Base-by-base conservation (phyloP, 2,113 vertebrate species). In the Oncorhynchus gorbuscha region DNA sequence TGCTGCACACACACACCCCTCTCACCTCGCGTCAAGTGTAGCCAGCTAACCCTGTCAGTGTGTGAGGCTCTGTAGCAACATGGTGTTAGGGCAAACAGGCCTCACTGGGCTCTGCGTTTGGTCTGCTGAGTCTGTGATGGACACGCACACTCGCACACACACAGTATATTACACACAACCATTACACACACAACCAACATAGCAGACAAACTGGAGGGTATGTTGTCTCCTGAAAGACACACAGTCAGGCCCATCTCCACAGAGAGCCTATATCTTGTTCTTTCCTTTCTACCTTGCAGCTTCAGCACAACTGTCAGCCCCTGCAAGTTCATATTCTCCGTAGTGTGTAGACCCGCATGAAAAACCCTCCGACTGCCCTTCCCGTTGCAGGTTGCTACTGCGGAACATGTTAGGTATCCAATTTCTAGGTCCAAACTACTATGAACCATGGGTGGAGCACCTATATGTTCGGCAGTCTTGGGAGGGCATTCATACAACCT, bases 361-460 rank as follows among this genome's bases (percentile, higher is more conserved):
- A 48, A 58, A 28, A 72, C 71, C 3, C 26, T 82, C 35, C 30
- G 49, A 26, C 49, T 18, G 58, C 26, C 84, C 87, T 89, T 75
- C 72, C 76, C 76, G 79, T 71, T 73, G 83, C 83, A 70, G 51
- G 51, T 18, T 86, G 85, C 84, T 85, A 83, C 83, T 78, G 84
- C 87, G 81, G 84, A 89, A 85, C 77, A 75, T n/a, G 83, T 91
- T 87, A 84, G 76, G 80, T 35, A 81, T 87, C 81, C 85, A 85
- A 83, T 85, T 86, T 85, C 76, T 72, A 72, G 62, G 80, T 81
- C 85, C 48, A n/a, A 62, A 62, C 76, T 65, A 72, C 72, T 62
- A 62, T 62, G 5, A 22, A n/a, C n/a, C 18, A 24, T 22, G 7
- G n/a, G 59, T 24, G 16, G n/a, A 61, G 2, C 59, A 61, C 49